These are phyloP conservation scores for Drosophila navojoa DNA, from an alignment of 1,140 invertebrate genomes.

Conservation along the genomic window DNA sequence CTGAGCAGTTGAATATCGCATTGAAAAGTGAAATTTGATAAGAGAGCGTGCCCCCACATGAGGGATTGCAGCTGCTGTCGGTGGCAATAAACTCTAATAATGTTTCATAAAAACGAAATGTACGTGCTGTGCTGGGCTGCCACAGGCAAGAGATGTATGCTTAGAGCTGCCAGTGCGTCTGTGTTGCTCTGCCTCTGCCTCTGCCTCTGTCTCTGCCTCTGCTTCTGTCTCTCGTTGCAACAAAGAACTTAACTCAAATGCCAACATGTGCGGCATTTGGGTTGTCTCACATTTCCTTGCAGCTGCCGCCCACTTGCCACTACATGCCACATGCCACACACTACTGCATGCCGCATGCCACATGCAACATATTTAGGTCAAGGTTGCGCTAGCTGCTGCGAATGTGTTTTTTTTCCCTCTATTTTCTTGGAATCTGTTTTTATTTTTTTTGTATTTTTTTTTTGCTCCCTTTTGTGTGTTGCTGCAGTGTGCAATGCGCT, in stretches of 20 bases:
- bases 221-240: conserved; percentile 24
- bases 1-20: too few relatives aligned
- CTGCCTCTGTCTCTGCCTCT: neutral
- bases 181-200: neutral
- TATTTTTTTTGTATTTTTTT: conserved; percentile 2
- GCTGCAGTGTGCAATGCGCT: conserved; percentile 55
- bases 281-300: conserved; percentile 54
- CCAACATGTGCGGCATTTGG: conserved; percentile 53
- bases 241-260: conserved; percentile 75
- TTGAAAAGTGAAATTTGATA: conserved; percentile 16
- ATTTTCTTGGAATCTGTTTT: conserved; percentile 12
- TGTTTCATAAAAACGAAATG: conserved; percentile 22
- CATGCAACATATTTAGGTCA: conserved; percentile 71
- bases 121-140: conserved; percentile 9
- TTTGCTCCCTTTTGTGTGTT: conserved; percentile 27
- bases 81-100: conserved; percentile 13
- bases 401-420: conserved; percentile 30
- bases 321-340: conserved; percentile 3
- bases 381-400: conserved; percentile 59
- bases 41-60: neutral
- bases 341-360: conserved; percentile 20
- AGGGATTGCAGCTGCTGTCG: neutral
- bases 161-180: neutral
- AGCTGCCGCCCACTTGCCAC: conserved; percentile 20
- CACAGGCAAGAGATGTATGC: neutral